These are phyloP conservation scores for Scophthalmus maximus DNA, from an alignment of 2,113 vertebrate species.

Conservation along the genomic window DNA sequence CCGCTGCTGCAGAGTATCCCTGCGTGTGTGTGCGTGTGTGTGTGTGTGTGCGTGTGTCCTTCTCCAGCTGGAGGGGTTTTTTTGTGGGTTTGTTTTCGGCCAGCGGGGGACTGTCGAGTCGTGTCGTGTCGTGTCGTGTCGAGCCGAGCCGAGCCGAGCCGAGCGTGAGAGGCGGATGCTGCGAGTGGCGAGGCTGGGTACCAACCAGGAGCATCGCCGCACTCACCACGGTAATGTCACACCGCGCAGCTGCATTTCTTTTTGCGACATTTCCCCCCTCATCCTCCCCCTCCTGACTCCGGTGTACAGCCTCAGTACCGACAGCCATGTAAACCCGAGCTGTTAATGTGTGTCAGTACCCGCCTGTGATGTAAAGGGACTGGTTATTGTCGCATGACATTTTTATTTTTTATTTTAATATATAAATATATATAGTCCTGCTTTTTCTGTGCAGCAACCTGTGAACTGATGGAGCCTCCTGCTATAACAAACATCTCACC, in stretches of 20 bases:
- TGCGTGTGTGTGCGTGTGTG: not conserved
- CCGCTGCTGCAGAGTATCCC: not conserved
- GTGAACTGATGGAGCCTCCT: slow-evolving; percentile 38
- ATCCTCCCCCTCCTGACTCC: not conserved
- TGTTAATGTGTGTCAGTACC: slow-evolving; percentile 37
- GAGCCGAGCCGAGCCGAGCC: slow-evolving; percentile 34
- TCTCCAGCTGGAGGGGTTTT: slow-evolving; percentile 41
- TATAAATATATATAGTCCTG: not conserved
- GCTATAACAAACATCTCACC: no score
- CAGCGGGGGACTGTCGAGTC: slow-evolving; percentile 26
- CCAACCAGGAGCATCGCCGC: slow-evolving; percentile 75
- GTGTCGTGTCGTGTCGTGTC: slow-evolving; percentile 55
- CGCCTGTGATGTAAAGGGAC: slow-evolving; percentile 49
- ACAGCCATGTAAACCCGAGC: slow-evolving; percentile 15
- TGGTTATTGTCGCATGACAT: slow-evolving; percentile 79
- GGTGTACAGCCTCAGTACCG: not conserved
- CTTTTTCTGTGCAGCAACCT: slow-evolving; percentile 35
- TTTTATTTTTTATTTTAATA: no score
- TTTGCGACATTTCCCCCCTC: slow-evolving; percentile 45
- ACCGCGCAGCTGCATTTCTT: slow-evolving; percentile 13
- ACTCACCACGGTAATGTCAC: slow-evolving; percentile 80
- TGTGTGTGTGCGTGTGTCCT: not conserved
- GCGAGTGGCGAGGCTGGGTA: slow-evolving; percentile 76
- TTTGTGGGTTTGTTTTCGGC: slow-evolving; percentile 25
- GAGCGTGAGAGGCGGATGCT: slow-evolving; percentile 81